Conservation (phyloP, 1,140 invertebrate species). For the Zaprionus camerounensis region DNA sequence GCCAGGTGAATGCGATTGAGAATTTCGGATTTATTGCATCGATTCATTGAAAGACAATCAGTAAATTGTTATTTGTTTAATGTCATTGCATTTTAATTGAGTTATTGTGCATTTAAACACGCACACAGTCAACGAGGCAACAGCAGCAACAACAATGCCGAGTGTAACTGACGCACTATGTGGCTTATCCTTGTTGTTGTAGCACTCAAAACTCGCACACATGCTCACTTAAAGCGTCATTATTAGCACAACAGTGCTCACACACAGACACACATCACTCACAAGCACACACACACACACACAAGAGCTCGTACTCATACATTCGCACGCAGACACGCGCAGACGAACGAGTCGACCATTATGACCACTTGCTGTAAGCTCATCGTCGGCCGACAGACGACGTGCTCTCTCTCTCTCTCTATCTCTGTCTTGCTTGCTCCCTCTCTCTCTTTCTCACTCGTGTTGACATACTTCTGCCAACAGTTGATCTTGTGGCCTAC, state of each 20-base stretch:
- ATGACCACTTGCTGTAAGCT: slow-evolving; percentile 72
- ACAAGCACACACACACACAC: slow-evolving; percentile 25
- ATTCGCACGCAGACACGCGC: slow-evolving; percentile 3
- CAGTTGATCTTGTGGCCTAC: slow-evolving; percentile 81
- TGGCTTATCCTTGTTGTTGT: slow-evolving; percentile 60
- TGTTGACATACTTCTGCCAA: slow-evolving; percentile 83
- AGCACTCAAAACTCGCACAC: slow-evolving; percentile 51
- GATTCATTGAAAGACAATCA: slow-evolving; percentile 38
- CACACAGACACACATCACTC: slow-evolving; percentile 8
- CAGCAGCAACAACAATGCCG: slow-evolving; percentile 7
- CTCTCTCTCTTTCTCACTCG: slow-evolving; percentile 19
- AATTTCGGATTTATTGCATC: slow-evolving; percentile 21
- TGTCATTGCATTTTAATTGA: slow-evolving; percentile 66
- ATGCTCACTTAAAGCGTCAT: slow-evolving; percentile 71
- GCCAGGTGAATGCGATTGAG: slow-evolving; percentile 4
- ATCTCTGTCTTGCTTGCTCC: background rate
- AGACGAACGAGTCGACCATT: slow-evolving; percentile 54
- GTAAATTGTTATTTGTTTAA: slow-evolving; percentile 73
- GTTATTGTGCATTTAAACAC: slow-evolving; percentile 42
- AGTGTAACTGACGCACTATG: slow-evolving; percentile 47
- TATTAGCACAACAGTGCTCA: slow-evolving; percentile 71
- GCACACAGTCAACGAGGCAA: slow-evolving; percentile 3
- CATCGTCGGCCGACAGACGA: slow-evolving; percentile 36
- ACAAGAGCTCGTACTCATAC: too few species aligned
- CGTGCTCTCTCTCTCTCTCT: slow-evolving; percentile 20